Evolutionary conservation across 2,888 invertebrate genomes (phyloP), one percentile per base, ranked within the genome.

Genomic region (Drosophila mulleri): DNA sequence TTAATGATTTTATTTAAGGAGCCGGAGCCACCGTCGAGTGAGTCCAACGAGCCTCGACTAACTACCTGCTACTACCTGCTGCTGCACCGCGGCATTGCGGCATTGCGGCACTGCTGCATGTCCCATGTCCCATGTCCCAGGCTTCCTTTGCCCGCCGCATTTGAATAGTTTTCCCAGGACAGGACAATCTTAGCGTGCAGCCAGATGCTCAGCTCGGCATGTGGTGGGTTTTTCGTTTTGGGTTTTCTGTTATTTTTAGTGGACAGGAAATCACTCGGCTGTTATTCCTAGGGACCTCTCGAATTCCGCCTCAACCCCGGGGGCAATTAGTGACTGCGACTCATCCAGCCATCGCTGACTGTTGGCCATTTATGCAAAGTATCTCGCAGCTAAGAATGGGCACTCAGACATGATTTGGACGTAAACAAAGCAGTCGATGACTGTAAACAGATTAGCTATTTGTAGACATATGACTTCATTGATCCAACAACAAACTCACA

Each of bases 1-100:
- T 86, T 86, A 86, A 86, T 88, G 86, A 86, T 86, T 88, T 83
- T 82, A 86, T 86, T 86, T 86, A 80, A 69, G 70, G 80, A 72
- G 62, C 57, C 50, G 70, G 80, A 72, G 62, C 60, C 50, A 20
- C 53, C 45, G 12, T 48, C 16, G 18, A 52, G 57, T n/a, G 47
- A 39, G 48, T 44, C 53, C 45, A 54, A 56, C 68, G 42, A 66
- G 60, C 48, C 39, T 57, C 66, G 47, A 47, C 67, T 45, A 54
- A 52, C 77, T 62, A 48, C 32, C 47, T 35, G 26, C 71, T 58
- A 47, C 47, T 67, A 23, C 39, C 52, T 47, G 44, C 63, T 45
- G 20, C 35, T 45, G 20, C 35, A 48, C 62, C n/a, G 26, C 26
- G 23, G 23, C 23, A 23, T 23, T 53, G 35, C 44, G 39, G 8